Conservation (phyloP, 2,888 invertebrate species). For the Drosophila diplacantha region DNA sequence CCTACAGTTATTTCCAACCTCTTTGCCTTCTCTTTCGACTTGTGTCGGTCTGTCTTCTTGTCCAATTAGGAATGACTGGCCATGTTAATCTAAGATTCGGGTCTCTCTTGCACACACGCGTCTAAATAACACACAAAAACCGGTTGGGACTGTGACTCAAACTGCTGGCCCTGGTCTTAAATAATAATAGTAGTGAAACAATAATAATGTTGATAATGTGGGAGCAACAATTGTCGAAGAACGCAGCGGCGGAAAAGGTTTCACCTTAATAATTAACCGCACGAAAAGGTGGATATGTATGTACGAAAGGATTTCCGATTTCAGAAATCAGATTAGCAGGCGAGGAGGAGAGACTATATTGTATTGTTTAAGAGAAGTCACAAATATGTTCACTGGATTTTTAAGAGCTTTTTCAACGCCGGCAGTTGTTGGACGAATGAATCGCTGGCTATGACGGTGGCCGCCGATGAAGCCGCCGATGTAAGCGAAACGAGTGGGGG, state of each 20-base stretch:
- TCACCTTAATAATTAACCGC: constrained; percentile 6
- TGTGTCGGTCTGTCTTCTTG: not conserved
- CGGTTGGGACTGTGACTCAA: constrained; percentile 28
- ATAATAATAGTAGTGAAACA: constrained; percentile 3
- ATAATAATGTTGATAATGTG: constrained; percentile 5
- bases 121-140: constrained; percentile 4
- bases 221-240: constrained; percentile 19
- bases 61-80: constrained; percentile 34
- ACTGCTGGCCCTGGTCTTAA: not conserved
- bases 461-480: constrained; percentile 3
- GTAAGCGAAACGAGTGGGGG: constrained; percentile 11
- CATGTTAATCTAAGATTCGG: constrained; percentile 20
- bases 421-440: constrained; percentile 25
- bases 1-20: not conserved
- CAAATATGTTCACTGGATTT: constrained; percentile 5
- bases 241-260: constrained; percentile 16
- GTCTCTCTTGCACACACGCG: constrained; percentile 18
- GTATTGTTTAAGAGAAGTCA: constrained; percentile 14
- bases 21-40: not conserved
- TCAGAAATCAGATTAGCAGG: not conserved
- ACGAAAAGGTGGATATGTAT: not conserved
- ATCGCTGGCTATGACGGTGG: not conserved
- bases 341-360: not conserved
- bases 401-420: constrained; percentile 15
- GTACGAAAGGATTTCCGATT: constrained; percentile 7